These are phyloP conservation scores for Dysmachus trigonus DNA, from an alignment of 2,888 invertebrate species.

Conservation along the genomic window DNA sequence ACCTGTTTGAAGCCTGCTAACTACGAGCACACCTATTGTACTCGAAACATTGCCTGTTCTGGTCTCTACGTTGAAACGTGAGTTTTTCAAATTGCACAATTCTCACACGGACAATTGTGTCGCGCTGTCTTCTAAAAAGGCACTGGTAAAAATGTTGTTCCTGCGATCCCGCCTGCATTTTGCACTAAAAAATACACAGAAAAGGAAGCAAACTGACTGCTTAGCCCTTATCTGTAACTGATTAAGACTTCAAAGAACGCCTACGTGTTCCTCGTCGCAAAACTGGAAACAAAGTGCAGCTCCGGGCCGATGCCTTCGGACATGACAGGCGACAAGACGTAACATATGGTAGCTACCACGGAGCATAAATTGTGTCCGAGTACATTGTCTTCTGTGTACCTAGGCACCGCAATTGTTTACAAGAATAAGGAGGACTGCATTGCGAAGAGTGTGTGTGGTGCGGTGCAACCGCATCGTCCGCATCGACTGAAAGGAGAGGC, in stretches of 20 bases:
- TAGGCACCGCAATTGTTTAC: slow-evolving; percentile 40
- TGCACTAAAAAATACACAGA: neutral
- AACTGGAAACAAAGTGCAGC: slow-evolving; percentile 27
- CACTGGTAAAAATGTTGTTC: neutral
- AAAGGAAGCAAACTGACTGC: slow-evolving; percentile 3
- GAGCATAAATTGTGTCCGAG: slow-evolving; percentile 39
- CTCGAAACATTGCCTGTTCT: neutral
- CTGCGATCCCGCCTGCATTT: neutral
- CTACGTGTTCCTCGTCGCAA: slow-evolving; percentile 5
- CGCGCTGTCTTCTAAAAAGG: neutral
- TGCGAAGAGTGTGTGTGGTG: neutral
- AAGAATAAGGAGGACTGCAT: slow-evolving; percentile 32
- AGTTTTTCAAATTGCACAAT: neutral
- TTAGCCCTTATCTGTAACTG: slow-evolving; percentile 40
- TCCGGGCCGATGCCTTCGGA: slow-evolving; percentile 13
- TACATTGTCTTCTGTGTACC: slow-evolving; percentile 38
- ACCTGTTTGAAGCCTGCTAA: neutral
- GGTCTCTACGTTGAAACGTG: neutral
- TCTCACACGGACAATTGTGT: neutral
- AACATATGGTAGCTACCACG: slow-evolving; percentile 41
- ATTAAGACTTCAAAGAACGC: slow-evolving; percentile 39
- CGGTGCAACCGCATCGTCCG: neutral
- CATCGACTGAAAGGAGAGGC: neutral
- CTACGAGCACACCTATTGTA: neutral
- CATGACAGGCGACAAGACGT: slow-evolving; percentile 43